phyloP scores from a whole-genome alignment of 2,888 invertebrate species.

The Euzetes globulus region DNA sequence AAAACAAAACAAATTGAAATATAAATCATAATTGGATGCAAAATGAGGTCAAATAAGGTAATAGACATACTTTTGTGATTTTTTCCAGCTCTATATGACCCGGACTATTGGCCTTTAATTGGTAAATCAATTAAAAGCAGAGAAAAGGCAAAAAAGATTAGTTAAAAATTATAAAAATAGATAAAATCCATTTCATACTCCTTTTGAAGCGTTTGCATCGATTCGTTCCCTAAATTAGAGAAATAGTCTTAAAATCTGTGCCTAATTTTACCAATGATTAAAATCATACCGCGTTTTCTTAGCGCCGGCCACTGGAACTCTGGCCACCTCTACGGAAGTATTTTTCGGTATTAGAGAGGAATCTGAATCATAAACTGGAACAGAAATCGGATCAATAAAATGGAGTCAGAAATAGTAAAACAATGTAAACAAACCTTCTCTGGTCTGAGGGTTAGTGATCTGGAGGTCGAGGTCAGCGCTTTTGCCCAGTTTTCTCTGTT shows the following conservation, averaged over 20 bases:
- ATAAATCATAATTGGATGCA: neutral
- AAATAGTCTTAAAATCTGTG: neutral
- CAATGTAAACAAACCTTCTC: constrained; percentile 68
- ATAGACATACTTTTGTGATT: constrained; percentile 4
- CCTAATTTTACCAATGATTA: neutral
- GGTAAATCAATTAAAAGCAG: neutral
- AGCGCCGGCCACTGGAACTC: constrained; percentile 59
- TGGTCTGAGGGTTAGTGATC: constrained; percentile 92
- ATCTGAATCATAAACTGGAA: constrained; percentile 80
- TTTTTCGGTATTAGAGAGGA: constrained; percentile 90
- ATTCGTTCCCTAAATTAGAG: neutral
- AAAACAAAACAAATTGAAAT: constrained; percentile 9
- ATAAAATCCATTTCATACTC: neutral
- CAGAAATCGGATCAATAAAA: constrained; percentile 36
- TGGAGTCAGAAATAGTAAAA: neutral
- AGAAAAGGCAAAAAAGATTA: neutral
- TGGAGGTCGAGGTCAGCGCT: constrained; percentile 90
- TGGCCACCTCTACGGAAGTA: constrained; percentile 86
- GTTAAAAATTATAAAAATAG: neutral
- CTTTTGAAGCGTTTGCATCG: neutral
- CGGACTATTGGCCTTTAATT: neutral
- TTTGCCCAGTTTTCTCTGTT: constrained; percentile 88
- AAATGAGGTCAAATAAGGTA: neutral
- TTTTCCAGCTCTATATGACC: constrained; percentile 18
- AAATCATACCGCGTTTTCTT: constrained; percentile 30